Base-by-base conservation (phyloP, 2,888 invertebrate species). In the Bellardia bayeri region DNA sequence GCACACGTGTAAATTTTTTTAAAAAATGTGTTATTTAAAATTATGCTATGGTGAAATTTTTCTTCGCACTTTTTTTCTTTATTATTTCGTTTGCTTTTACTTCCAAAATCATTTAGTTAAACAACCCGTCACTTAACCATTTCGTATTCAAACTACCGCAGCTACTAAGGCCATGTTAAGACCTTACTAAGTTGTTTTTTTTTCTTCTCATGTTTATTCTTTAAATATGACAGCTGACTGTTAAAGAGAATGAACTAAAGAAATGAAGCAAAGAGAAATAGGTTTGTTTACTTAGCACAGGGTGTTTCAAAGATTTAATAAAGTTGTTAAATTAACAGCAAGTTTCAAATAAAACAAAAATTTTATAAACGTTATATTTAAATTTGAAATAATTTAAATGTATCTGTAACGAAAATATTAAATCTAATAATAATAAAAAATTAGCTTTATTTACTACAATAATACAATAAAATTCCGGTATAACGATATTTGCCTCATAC, bases 111-210 rank as follows among this genome's bases (percentile, higher is more conserved):
- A 45, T 6, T 72, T 68, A 72, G 8, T 23, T 11, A 49, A 56
- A 13, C 61, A 45, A 61, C 49, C 82, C 87, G 87, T 66, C 68
- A 75, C 33, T 82, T 82, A 68, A 87, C 74, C 84, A 82, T 87
- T 85, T 81, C 87, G 82, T 85, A 74, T 85, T 58, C 56, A 75
- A 79, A 85, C 74, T 79, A 64, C 71, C 69, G 75, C 87, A 75
- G 82, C 85, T 66, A 82, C 87, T 87, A 85, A 82, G 51, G 87
- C 85, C 87, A 69, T 71, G 79, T 87, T 85, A 87, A 87, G 87
- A 87, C 69, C 64, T 75, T 87, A 76, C 42, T 79, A 54, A 72
- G 16, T 49, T 76, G 71, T 61, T 68, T 16, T 74, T 49, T 81
- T 54, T 45, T 45, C 45, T 45, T 45, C 37, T 82, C 23, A 30